phyloP scores from a whole-genome alignment of 2,888 invertebrate genomes.

The Hofmannophila pseudospretella region DNA sequence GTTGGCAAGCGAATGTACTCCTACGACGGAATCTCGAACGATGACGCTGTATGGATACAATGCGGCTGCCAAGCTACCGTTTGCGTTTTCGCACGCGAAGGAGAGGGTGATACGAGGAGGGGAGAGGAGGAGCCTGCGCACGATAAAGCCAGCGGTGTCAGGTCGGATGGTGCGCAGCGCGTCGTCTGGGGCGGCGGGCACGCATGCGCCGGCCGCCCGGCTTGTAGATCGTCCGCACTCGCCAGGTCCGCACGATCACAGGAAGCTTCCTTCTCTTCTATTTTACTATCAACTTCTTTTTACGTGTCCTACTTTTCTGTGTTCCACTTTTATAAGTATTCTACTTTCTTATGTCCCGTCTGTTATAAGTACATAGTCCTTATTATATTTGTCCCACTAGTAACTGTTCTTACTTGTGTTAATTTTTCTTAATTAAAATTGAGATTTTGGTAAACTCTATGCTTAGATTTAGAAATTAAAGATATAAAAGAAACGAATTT shows the following conservation, averaged over 20 bases:
- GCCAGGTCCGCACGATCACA: conserved; percentile 53
- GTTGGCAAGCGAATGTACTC: conserved; percentile 54
- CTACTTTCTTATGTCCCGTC: no score
- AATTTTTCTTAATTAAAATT: no score
- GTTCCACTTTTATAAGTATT: no score
- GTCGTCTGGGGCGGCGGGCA: conserved; percentile 64
- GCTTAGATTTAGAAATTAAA: no score
- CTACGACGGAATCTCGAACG: conserved; percentile 57
- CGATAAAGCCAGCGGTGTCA: conserved; percentile 41
- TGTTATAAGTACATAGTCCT: no score
- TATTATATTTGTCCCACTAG: no score
- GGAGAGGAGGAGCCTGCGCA: conserved; percentile 45
- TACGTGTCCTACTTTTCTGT: no score
- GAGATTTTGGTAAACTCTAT: no score
- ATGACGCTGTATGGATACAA: conserved; percentile 75
- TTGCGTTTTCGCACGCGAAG: conserved; percentile 65
- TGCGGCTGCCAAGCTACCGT: conserved; percentile 69
- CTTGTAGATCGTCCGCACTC: conserved; percentile 56
- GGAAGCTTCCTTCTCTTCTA: conserved; percentile 22
- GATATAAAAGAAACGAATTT: no score
- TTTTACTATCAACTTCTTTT: no score
- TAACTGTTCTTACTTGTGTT: no score
- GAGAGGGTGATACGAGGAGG: conserved; percentile 27
- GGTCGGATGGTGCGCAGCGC: conserved; percentile 76
- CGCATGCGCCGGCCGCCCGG: conserved; percentile 58